Evolutionary conservation across 2,113 vertebrate genomes (phyloP), one percentile per base, ranked within the genome.

Genomic region (Rhabdornis inornatus): DNA sequence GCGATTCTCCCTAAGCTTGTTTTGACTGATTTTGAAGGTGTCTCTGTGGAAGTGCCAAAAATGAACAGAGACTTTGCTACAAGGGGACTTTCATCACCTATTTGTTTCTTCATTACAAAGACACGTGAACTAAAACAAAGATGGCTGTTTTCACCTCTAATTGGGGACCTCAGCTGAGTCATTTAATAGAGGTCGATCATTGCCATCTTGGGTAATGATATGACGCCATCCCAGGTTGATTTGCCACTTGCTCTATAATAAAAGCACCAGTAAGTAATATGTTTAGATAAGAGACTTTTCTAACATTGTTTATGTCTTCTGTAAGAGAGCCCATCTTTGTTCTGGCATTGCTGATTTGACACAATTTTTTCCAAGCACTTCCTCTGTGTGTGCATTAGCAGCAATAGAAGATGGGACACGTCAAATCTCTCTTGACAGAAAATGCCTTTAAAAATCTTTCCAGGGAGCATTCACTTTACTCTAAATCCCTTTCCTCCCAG

Each of bases 1-100:
- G 45, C 3, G n/a, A 24, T 70, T 61, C 68, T 47, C n/a, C n/a
- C 30, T 31, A 35, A 49, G 23, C 53, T 35, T 79, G 49, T 69
- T 75, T 66, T 88, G 71, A 42, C 45, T 94, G 27, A 66, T 89
- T 97, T 81, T 84, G 47, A 95, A 78, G 69, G 37, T 74, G 55
- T 63, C 87, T 80, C 68, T 75, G 39, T 80, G 77, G 70, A 79
- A 74, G 8, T 49, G 61, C 61, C 17, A 81, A 84, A 87, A 72
- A 52, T 33, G 57, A 93, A 56, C 23, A 37, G 47, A 81, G 74
- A 60, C 22, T 82, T 88, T 71, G 28, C 52, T 37, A 11, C 33
- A 47, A 44, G 60, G 19, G 35, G 21, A 6, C 49, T 52, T 40
- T 42, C 42, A 59, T 31, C 59, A 64, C 66, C 31, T 21, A 35